Conservation (phyloP, 2,797 vertebrate genomes). For the Pteropus rufus region DNA sequence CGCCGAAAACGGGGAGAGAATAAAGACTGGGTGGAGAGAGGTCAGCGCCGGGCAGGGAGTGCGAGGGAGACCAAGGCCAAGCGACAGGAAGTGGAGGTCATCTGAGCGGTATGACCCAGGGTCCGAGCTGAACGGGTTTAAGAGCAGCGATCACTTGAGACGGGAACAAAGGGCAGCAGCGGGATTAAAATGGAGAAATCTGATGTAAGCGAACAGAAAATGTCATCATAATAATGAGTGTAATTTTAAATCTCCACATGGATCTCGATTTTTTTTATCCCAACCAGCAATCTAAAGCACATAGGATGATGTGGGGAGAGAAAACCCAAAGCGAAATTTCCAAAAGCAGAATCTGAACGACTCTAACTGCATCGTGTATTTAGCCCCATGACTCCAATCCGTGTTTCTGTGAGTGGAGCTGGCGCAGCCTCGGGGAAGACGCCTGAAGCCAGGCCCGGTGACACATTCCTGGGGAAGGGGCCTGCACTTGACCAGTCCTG, state of each 20-base stretch:
- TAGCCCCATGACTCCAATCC: background rate
- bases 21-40: background rate
- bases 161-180: background rate
- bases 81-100: background rate
- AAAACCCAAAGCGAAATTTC: background rate
- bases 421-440: background rate
- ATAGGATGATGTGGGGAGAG: background rate
- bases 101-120: background rate
- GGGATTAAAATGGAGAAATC: background rate
- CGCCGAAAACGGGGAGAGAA: background rate
- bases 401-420: background rate
- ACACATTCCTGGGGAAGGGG: background rate
- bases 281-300: constrained; percentile 24
- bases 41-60: background rate
- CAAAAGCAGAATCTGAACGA: background rate
- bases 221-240: background rate
- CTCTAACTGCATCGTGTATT: background rate
- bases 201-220: background rate
- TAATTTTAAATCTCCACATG: constrained; percentile 17
- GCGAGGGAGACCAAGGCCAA: background rate
- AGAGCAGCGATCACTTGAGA: background rate
- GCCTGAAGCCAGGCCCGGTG: background rate
- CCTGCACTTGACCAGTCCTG: background rate
- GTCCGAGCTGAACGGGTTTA: background rate
- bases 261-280: background rate